phyloP scores from a whole-genome alignment of 2,888 invertebrate genomes.

The Gymnocheta viridis region DNA sequence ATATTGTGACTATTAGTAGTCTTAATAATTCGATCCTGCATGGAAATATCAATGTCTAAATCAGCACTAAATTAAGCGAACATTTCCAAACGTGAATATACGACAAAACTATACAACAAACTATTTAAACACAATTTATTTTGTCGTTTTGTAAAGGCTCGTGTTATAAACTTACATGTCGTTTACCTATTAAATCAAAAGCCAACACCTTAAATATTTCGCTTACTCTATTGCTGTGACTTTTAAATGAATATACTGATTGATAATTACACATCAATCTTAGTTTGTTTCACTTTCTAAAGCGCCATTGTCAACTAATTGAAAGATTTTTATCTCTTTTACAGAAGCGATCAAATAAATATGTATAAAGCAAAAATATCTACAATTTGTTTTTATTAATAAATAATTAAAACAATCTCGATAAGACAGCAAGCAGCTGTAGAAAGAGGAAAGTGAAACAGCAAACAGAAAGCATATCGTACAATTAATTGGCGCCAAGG shows the following conservation, averaged over 20 bases:
- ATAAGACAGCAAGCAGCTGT: conserved; percentile 40
- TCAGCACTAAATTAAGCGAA: too few relatives aligned
- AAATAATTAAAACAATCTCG: conserved; percentile 61
- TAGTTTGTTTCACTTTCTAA: conserved; percentile 21
- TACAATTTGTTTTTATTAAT: conserved; percentile 10
- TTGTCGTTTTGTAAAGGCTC: neutral
- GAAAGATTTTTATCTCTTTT: conserved; percentile 48
- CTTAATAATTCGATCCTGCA: too few relatives aligned
- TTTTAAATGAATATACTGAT: neutral
- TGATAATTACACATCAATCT: conserved; percentile 36
- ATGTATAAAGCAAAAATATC: conserved; percentile 5
- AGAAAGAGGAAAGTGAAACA: conserved; percentile 21
- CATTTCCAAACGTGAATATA: too few relatives aligned
- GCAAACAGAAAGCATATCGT: conserved; percentile 25
- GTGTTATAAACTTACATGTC: neutral
- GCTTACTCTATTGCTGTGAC: neutral
- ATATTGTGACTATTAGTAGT: too few relatives aligned
- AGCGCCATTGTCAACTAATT: conserved; percentile 46
- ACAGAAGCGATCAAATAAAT: conserved; percentile 62
- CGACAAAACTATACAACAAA: too few relatives aligned
- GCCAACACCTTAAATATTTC: conserved; percentile 15
- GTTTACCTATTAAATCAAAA: neutral
- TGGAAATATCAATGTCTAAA: too few relatives aligned
- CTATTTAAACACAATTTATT: neutral
- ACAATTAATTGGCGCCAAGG: conserved; percentile 67